Evolutionary conservation across 2,113 vertebrate species (phyloP).

Genomic region (Gambusia affinis): DNA sequence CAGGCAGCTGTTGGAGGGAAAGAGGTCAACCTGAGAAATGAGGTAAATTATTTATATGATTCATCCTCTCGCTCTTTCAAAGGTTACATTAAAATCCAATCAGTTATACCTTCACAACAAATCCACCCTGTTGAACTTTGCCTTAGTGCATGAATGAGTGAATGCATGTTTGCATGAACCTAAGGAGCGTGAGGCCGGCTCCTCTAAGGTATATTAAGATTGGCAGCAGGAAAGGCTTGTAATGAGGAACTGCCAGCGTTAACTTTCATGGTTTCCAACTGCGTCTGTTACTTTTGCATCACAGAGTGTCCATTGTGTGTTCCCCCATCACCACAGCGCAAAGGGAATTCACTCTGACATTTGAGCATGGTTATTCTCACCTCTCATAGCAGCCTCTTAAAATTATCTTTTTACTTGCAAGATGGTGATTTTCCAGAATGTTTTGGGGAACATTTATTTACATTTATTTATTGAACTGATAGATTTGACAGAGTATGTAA

Average conservation of each 20-base stretch:
- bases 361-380: constrained; percentile 44
- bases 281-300: constrained; percentile 40
- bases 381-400: constrained; percentile 31
- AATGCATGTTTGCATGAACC: constrained; percentile 25
- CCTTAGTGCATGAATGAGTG: constrained; percentile 13
- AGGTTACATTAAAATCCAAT: constrained; percentile 60
- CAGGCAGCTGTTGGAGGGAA: constrained; percentile 12
- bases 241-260: constrained; percentile 51
- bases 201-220: constrained; percentile 49
- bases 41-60: constrained; percentile 49
- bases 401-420: constrained; percentile 22
- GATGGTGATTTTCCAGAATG: no score
- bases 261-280: constrained; percentile 42
- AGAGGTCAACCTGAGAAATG: constrained; percentile 13
- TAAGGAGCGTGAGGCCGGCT: constrained; percentile 27
- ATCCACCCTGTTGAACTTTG: constrained; percentile 24
- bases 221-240: constrained; percentile 68
- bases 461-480: constrained; percentile 5
- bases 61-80: constrained; percentile 54
- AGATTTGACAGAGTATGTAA: neutral
- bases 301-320: constrained; percentile 69
- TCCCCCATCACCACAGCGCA: constrained; percentile 37
- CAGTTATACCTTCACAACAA: constrained; percentile 32
- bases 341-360: constrained; percentile 66
- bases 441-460: neutral